phyloP scores from a whole-genome alignment of 2,888 invertebrate species.

The Capitulum mitella region DNA sequence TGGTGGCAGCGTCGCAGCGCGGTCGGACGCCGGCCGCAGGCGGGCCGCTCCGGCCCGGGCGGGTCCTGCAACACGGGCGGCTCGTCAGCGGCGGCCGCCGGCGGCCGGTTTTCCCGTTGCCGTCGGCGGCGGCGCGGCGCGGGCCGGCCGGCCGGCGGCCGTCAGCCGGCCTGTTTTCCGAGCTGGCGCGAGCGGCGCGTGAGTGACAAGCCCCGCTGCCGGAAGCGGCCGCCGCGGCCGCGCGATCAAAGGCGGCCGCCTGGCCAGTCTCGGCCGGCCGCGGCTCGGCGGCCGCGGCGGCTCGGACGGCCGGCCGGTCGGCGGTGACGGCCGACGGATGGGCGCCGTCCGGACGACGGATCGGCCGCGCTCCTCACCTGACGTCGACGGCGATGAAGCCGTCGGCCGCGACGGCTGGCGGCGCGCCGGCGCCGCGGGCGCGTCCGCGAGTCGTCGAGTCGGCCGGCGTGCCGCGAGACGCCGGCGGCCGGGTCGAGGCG shows the following conservation, averaged over 20 bases:
- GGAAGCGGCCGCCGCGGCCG: background rate
- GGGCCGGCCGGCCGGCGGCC: background rate
- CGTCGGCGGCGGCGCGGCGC: background rate
- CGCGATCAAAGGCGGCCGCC: background rate
- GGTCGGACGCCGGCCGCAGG: background rate
- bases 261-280: background rate
- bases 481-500: too few species aligned
- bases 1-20: too few species aligned
- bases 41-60: background rate
- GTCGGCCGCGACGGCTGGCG: background rate
- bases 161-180: background rate
- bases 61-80: background rate
- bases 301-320: background rate
- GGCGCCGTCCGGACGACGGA: background rate
- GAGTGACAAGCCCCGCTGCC: background rate
- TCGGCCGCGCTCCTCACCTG: background rate
- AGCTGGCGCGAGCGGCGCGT: background rate
- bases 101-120: background rate
- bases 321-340: background rate
- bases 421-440: too few species aligned
- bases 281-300: background rate
- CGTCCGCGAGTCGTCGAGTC: too few species aligned
- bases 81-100: background rate
- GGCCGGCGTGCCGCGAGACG: too few species aligned
- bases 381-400: background rate